These are phyloP conservation scores for Catharus ustulatus DNA, from an alignment of 2,797 vertebrate species.

Conservation along the genomic window DNA sequence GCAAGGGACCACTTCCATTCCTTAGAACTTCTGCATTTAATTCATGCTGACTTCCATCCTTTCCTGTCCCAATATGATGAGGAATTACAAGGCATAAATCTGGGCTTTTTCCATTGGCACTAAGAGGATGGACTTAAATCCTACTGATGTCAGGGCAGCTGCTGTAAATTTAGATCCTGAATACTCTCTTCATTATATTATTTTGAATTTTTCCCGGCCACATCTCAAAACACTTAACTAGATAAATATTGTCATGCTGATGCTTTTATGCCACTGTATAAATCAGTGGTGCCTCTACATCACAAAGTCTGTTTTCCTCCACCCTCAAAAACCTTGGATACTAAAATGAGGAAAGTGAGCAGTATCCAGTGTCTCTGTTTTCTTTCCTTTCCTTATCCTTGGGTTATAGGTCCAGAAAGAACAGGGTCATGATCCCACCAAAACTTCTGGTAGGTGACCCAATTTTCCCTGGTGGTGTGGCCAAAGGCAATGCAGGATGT, in stretches of 20 bases:
- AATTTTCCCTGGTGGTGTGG: background rate
- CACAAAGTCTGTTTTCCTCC: background rate
- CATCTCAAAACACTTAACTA: background rate
- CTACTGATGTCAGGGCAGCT: background rate
- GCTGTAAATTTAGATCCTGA: background rate
- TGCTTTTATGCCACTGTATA: background rate
- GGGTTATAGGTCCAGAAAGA: background rate
- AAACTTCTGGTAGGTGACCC: background rate
- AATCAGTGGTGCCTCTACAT: background rate
- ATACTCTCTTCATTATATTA: background rate
- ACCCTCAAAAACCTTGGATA: fast-evolving
- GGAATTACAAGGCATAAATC: background rate
- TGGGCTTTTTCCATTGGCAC: background rate
- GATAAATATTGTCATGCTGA: background rate
- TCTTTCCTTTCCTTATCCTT: background rate
- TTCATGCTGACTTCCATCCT: background rate
- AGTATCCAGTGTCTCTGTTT: background rate
- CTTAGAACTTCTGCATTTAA: background rate
- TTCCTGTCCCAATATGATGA: background rate
- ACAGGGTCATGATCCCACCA: background rate
- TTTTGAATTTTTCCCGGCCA: background rate
- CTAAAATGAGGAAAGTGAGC: background rate
- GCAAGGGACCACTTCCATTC: background rate
- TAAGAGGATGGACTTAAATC: background rate
- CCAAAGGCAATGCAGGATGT: background rate